These are phyloP conservation scores for Mesocentrotus franciscanus DNA, from an alignment of 53 echinoderm and acorn worm genomes.

Conservation along the genomic window DNA sequence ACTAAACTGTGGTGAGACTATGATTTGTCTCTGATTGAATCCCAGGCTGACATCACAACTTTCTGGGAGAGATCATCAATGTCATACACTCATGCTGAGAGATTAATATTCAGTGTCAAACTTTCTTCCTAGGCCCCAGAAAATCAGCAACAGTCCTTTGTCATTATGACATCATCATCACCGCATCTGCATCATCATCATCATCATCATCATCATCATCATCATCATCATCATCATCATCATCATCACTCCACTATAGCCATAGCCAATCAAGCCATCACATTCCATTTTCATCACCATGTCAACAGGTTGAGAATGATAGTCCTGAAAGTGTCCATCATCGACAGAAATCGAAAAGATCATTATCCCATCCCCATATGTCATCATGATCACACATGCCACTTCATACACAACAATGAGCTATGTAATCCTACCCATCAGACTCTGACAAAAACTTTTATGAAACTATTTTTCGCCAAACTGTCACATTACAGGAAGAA, in stretches of 20 bases:
- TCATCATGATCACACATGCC: slow-evolving; percentile 26
- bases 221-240: neutral
- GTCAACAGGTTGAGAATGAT: neutral
- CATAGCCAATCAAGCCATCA: slow-evolving; percentile 10
- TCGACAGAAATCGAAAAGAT: neutral
- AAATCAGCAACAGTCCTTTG: no score
- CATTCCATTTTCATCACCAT: neutral
- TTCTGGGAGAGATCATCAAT: no score
- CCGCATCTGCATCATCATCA: neutral
- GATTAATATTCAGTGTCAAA: neutral
- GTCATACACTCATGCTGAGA: neutral
- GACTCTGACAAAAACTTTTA: neutral
- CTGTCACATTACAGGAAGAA: neutral
- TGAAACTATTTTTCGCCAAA: neutral
- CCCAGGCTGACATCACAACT: no score
- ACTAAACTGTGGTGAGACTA: no score
- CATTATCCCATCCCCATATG: neutral
- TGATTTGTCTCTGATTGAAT: no score
- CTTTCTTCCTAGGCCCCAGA: no score
- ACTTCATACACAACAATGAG: neutral
- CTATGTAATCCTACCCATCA: neutral
- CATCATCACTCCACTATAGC: neutral
- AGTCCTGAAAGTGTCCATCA: neutral
- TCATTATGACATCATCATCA: neutral
- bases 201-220: neutral